Evolutionary conservation across 2,888 invertebrate species (phyloP).

Genomic region (Mantis religiosa): DNA sequence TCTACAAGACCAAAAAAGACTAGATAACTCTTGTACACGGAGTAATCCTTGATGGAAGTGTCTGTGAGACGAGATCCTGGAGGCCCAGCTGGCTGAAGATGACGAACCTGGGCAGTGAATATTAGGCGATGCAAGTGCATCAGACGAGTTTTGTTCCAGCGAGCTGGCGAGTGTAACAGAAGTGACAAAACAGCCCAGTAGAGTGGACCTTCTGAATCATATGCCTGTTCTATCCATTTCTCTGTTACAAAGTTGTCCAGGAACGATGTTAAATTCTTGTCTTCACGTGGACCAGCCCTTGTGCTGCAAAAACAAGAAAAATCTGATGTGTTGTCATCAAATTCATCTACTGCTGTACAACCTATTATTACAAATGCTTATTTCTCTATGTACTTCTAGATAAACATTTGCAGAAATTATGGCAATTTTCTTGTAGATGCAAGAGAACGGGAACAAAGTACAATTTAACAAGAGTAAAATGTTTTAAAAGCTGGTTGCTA

Average conservation of each 20-base stretch:
- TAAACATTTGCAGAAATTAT: too few species aligned
- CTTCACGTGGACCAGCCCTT: slow-evolving; percentile 72
- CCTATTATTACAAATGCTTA: too few species aligned
- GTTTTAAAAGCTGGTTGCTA: too few species aligned
- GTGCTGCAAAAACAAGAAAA: slow-evolving; percentile 49
- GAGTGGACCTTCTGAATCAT: slow-evolving; percentile 88
- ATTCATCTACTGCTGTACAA: too few species aligned
- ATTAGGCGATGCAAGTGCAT: slow-evolving; percentile 73
- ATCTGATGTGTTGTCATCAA: too few species aligned
- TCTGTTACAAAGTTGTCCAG: slow-evolving; percentile 60
- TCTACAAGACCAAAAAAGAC: slow-evolving; percentile 83
- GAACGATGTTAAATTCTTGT: slow-evolving; percentile 68
- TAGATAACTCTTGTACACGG: slow-evolving; percentile 79
- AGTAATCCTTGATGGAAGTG: slow-evolving; percentile 60
- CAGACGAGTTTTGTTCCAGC: slow-evolving; percentile 70
- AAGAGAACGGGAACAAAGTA: too few species aligned
- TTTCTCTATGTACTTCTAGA: too few species aligned
- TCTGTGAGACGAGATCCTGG: slow-evolving; percentile 51
- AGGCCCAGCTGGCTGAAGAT: slow-evolving; percentile 59
- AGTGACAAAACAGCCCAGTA: slow-evolving; percentile 81
- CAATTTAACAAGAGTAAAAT: too few species aligned
- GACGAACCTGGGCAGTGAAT: slow-evolving; percentile 71
- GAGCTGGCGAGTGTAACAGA: slow-evolving; percentile 68
- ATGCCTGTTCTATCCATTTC: slow-evolving; percentile 74
- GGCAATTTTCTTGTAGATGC: too few species aligned